phyloP scores from a whole-genome alignment of 92 coral and sea anemone genomes.

The Montipora capitata region DNA sequence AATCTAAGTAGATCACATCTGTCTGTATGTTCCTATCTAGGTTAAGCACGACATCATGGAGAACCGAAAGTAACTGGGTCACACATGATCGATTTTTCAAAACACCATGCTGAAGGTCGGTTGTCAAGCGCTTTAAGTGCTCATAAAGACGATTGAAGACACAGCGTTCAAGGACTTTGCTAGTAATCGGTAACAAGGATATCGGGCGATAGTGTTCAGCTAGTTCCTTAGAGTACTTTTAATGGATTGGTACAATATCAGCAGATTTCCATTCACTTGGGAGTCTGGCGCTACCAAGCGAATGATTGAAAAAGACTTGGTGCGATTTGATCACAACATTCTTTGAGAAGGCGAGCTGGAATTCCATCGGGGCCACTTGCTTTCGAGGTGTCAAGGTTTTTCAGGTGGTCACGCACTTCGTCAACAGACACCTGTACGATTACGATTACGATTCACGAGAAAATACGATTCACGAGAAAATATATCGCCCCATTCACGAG shows the following conservation, averaged over 20 bases:
- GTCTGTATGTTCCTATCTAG: too few species aligned
- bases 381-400: not conserved
- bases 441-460: too few species aligned
- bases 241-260: not conserved
- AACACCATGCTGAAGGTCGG: not conserved
- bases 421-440: not conserved
- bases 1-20: too few species aligned
- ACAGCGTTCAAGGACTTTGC: not conserved
- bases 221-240: not conserved
- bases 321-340: not conserved
- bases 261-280: too few species aligned
- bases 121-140: not conserved
- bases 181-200: not conserved
- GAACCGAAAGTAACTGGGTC: too few species aligned
- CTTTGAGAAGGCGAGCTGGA: not conserved
- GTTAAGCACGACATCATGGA: too few species aligned
- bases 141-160: not conserved
- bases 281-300: too few species aligned
- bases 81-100: not conserved
- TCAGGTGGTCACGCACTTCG: not conserved
- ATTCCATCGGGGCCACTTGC: not conserved
- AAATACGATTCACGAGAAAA: too few species aligned
- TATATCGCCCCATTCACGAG: too few species aligned
- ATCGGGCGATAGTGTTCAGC: not conserved
- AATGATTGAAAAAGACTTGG: too few species aligned